Base-by-base conservation (phyloP, 1,140 invertebrate genomes). In the Drosophila ambigua region DNA sequence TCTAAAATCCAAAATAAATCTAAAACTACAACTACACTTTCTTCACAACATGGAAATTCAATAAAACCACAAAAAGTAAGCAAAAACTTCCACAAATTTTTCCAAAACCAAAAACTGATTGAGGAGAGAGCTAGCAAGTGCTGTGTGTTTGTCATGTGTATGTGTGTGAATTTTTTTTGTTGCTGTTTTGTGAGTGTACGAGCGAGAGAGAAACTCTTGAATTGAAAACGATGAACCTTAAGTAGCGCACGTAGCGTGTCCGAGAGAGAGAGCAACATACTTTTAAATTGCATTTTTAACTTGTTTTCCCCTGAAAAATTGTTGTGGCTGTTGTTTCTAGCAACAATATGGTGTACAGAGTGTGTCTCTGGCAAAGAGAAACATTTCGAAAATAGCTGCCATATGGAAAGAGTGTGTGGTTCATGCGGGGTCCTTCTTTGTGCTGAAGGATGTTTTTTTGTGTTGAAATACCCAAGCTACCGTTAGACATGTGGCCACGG, bases 181-280 rank as follows among this genome's bases (percentile, higher is more conserved):
- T 55, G 55, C 53, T 73, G 64, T 71, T 39, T 13, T 5, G 50
- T 39, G 43, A 52, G 41, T 63, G 51, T 55, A 26, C 44, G 16
- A 51, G 61, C 39, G 41, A 62, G 76, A 77, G 81, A 80, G 81
- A 84, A 84, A 85, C 81, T 80, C 73, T 66, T 63, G 72, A 87
- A 87, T 88, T 87, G 80, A 83, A 87, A 87, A 87, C 83, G 79
- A 87, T 83, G 83, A 87, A 87, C 83, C 83, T 76, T 83, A 87
- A 87, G 79, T 87, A 87, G 82, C 79, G 63, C 82, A 87, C 81
- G 74, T 67, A 74, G 59, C 60, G 64, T 23, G 59, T 28, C 44
- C 23, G 28, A 41, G 24, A 23, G 43, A 51, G 46, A 72, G 35
- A 54, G 53, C 31, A 53, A 43, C 55, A 64, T 31, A 76, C 73